Evolutionary conservation across 2,888 invertebrate species (phyloP), one percentile per base, ranked within the genome.

Genomic region (Noctua comes): DNA sequence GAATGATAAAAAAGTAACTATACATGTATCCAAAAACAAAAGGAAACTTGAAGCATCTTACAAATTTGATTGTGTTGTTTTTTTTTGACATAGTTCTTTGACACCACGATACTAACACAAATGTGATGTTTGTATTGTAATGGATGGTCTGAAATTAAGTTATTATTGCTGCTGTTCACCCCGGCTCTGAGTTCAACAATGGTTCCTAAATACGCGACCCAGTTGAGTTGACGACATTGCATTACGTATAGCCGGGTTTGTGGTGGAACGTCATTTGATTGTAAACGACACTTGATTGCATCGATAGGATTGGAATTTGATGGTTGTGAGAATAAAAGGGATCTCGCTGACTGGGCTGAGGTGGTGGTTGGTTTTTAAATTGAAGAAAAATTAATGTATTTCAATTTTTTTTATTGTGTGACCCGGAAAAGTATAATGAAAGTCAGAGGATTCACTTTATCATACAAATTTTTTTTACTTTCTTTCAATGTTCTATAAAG

Each of bases 261-360:
- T 46, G 36, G 21, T 51, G 59, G 64, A 59, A 72, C 62, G 62
- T 59, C 66, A 77, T 72, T 79, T 65, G 70, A 59, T 78, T 79
- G 51, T n/a, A 46, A 46, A 40, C 6, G 71, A 43, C 68, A 69
- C 62, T 24, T 72, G 57, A 59, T 57, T 57, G 21, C 51, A 48
- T 66, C 43, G 51, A 24, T 68, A n/a, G 46, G n/a, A 16, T 76
- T 48, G 0, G 10, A 24, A 16, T 43, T 71, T 62, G 24, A 40
- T 71, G 11, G 54, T 57, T 57, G n/a, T 11, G 1, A 43, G 13
- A 43, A 2, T 43, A 43, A 43, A 13, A 43, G 13, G 8, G 11
- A 43, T 43, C 8, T 43, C 1, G 13, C 43, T 43, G 13, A 2
- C 43, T n/a, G 24, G 3, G n/a, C 54, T 57, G n/a, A 11, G 7